phyloP scores from a whole-genome alignment of 37 sponge, comb jelly and placozoan species.

The Crambe crambe region DNA sequence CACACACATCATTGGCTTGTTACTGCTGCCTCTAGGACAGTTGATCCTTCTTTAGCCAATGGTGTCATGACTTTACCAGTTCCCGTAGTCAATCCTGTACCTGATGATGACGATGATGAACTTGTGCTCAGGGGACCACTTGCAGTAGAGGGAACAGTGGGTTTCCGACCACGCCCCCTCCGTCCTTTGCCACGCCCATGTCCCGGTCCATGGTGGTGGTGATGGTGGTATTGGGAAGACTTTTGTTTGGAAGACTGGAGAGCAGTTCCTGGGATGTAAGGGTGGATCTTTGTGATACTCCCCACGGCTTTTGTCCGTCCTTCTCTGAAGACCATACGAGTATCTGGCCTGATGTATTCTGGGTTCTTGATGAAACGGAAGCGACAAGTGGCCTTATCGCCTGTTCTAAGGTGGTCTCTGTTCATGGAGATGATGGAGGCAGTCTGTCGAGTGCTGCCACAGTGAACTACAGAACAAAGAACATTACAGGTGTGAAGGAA shows the following conservation, averaged over 20 bases:
- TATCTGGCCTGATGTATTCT: constrained; percentile 85
- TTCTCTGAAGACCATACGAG: constrained; percentile 95
- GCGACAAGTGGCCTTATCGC: constrained; percentile 92
- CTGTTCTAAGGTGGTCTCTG: constrained; percentile 92
- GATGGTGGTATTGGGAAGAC: constrained; percentile 11
- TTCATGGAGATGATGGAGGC: constrained; percentile 93
- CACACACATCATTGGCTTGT: neutral
- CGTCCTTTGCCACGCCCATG: constrained; percentile 41
- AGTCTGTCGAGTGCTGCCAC: constrained; percentile 98
- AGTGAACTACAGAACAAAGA: constrained; percentile 63
- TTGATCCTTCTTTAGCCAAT: neutral
- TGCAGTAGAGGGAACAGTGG: too few relatives aligned
- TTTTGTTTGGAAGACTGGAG: constrained; percentile 9
- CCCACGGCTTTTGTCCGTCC: constrained; percentile 98
- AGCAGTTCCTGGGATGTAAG: constrained; percentile 43
- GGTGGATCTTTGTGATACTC: constrained; percentile 75
- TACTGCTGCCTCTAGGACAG: neutral
- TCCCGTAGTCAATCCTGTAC: neutral
- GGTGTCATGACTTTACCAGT: neutral
- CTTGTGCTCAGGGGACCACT: too few relatives aligned
- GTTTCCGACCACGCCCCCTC: constrained; percentile 33
- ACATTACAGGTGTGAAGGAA: too few relatives aligned
- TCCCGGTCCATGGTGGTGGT: neutral
- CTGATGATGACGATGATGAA: neutral
- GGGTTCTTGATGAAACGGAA: constrained; percentile 97